A percentile compares a stretch with the other conserved stretches of the same genome.
Evolutionary conservation across 2,113 vertebrate genomes (phyloP).

Genomic region (Rhea pennata): DNA sequence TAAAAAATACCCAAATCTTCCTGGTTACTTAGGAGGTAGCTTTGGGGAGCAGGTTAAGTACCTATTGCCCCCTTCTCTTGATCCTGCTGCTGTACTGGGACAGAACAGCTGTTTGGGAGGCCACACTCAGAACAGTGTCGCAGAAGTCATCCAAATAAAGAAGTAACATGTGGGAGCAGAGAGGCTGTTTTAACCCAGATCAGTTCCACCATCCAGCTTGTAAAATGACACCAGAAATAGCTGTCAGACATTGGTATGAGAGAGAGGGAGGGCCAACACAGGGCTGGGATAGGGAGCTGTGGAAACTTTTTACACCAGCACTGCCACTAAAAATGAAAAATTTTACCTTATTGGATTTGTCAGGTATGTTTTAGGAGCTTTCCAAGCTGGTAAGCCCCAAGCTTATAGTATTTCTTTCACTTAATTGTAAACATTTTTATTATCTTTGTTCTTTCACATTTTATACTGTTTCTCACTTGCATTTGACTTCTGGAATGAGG

Average conservation of each 20-base stretch:
- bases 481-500: not conserved
- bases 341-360: not conserved
- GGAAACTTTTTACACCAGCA: not conserved
- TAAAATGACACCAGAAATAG: not conserved
- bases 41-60: not conserved
- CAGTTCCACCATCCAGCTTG: not conserved
- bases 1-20: not conserved
- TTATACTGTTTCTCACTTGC: not conserved
- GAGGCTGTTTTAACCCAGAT: not conserved
- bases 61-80: not conserved
- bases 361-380: not conserved
- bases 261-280: not conserved
- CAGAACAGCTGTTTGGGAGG: not conserved
- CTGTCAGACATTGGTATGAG: not conserved
- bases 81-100: not conserved
- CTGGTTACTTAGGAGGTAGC: not conserved
- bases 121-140: not conserved
- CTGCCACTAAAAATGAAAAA: not conserved
- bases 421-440: not conserved
- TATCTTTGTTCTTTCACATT: not conserved
- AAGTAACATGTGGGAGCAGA: not conserved
- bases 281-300: rapidly evolving
- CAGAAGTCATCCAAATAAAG: not conserved
- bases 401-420: not conserved
- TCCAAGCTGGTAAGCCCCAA: not conserved